Evolutionary conservation across 1,140 invertebrate genomes (phyloP).

Genomic region (Tenebrio molitor): DNA sequence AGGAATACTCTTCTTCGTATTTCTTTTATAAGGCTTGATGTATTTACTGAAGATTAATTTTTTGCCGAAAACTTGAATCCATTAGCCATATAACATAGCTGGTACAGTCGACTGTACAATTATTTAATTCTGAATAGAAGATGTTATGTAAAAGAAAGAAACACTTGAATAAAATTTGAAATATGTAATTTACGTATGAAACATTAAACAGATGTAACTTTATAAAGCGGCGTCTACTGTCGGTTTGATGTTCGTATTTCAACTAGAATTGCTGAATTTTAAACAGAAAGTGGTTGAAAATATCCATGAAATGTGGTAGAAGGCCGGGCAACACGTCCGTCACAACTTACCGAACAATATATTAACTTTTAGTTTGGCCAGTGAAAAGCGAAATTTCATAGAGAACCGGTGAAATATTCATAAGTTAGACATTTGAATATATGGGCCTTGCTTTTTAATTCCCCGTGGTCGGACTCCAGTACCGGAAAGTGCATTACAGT

Average conservation of each 20-base stretch:
- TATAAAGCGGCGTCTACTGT: background rate
- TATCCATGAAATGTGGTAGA: slow-evolving; percentile 7
- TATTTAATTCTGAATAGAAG: too few relatives aligned
- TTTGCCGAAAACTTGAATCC: too few relatives aligned
- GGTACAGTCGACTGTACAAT: too few relatives aligned
- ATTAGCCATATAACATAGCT: too few relatives aligned
- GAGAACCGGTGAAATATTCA: slow-evolving; percentile 52
- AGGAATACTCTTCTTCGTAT: too few relatives aligned
- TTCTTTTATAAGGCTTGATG: too few relatives aligned
- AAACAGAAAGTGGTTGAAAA: slow-evolving; percentile 16
- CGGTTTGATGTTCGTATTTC: background rate
- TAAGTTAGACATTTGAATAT: slow-evolving; percentile 52
- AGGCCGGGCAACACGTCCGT: slow-evolving; percentile 9
- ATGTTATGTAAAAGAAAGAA: too few relatives aligned
- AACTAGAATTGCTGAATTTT: slow-evolving; percentile 2
- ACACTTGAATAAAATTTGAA: too few relatives aligned
- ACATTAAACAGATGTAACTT: too few relatives aligned
- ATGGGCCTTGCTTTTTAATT: slow-evolving; percentile 49
- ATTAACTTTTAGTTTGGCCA: slow-evolving; percentile 34
- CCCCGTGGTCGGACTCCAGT: slow-evolving; percentile 43
- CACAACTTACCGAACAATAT: slow-evolving; percentile 23
- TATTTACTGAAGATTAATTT: too few relatives aligned
- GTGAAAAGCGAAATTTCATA: slow-evolving; percentile 36
- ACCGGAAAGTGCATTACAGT: slow-evolving; percentile 56
- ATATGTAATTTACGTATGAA: too few relatives aligned